These are phyloP conservation scores for Kradibia gibbosae DNA, from an alignment of 1,140 invertebrate species.

Conservation along the genomic window DNA sequence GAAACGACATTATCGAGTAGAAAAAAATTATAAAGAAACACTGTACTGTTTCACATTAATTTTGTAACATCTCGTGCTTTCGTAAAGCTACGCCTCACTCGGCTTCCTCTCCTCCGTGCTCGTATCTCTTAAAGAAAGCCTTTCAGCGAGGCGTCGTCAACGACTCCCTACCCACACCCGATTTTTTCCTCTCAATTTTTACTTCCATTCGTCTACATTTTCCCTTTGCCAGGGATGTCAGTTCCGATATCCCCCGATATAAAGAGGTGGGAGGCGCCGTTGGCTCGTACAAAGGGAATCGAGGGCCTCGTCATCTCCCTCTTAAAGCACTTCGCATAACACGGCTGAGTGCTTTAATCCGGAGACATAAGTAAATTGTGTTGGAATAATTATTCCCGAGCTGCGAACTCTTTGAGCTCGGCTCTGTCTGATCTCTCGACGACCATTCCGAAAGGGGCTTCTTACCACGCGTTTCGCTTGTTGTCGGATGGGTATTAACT, in stretches of 20 bases:
- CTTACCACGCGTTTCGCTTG: no score
- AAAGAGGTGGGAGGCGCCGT: conserved; percentile 10
- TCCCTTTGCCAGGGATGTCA: conserved; percentile 24
- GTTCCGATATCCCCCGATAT: conserved; percentile 40
- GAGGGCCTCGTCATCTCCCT: not conserved
- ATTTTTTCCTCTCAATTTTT: conserved; percentile 41
- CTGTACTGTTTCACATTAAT: not conserved
- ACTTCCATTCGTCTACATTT: conserved; percentile 40
- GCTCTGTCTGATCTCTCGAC: not conserved
- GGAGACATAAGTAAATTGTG: conserved; percentile 39
- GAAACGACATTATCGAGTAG: not conserved
- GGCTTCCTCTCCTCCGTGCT: not conserved
- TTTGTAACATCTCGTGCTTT: not conserved
- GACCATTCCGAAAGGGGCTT: not conserved
- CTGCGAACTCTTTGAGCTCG: conserved; percentile 37
- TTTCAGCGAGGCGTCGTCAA: conserved; percentile 21
- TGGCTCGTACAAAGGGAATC: conserved; percentile 27
- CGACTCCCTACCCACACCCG: conserved; percentile 6
- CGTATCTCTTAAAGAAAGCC: conserved; percentile 30
- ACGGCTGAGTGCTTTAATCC: conserved; percentile 48
- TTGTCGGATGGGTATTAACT: no score
- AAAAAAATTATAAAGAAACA: conserved; percentile 10
- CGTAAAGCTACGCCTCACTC: conserved; percentile 31
- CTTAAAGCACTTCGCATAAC: conserved; percentile 26
- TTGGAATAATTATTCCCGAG: conserved; percentile 45